Evolutionary conservation across 2,797 vertebrate species (phyloP).

Genomic region (Gallinago solitaria): DNA sequence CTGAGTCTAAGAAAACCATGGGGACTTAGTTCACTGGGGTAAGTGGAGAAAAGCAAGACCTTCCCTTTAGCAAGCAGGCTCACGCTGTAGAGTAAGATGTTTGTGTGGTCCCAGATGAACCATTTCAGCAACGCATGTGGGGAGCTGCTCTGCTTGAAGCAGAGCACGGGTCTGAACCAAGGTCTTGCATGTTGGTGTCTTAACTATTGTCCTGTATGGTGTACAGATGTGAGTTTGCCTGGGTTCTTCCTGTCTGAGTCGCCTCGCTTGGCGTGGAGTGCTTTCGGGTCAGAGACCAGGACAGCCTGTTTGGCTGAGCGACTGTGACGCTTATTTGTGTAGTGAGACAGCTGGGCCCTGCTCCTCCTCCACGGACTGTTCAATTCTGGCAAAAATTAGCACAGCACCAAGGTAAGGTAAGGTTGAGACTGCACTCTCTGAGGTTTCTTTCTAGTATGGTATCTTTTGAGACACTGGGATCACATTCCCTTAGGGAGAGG

Average conservation of each 20-base stretch:
- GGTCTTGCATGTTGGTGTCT: not conserved
- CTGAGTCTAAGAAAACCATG: not conserved
- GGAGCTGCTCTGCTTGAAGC: not conserved
- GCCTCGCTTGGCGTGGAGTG: not conserved
- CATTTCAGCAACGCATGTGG: not conserved
- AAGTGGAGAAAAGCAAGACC: not conserved
- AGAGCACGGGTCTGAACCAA: not conserved
- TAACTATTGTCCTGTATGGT: not conserved
- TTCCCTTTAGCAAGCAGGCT: not conserved
- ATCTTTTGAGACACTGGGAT: not conserved
- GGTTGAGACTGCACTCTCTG: not conserved
- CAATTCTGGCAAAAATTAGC: not conserved
- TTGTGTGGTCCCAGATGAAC: not conserved
- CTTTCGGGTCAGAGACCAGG: not conserved
- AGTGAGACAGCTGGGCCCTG: not conserved
- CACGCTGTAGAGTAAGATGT: not conserved
- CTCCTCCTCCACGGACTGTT: not conserved
- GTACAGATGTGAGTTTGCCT: not conserved
- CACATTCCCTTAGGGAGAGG: not conserved
- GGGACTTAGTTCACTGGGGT: not conserved
- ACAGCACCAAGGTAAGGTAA: not conserved
- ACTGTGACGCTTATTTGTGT: not conserved
- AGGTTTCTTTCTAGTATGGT: not conserved
- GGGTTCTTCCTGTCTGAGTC: not conserved
- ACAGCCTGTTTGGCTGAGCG: not conserved